phyloP scores from a whole-genome alignment of 2,888 invertebrate species.

The Lampropteryx suffumata region DNA sequence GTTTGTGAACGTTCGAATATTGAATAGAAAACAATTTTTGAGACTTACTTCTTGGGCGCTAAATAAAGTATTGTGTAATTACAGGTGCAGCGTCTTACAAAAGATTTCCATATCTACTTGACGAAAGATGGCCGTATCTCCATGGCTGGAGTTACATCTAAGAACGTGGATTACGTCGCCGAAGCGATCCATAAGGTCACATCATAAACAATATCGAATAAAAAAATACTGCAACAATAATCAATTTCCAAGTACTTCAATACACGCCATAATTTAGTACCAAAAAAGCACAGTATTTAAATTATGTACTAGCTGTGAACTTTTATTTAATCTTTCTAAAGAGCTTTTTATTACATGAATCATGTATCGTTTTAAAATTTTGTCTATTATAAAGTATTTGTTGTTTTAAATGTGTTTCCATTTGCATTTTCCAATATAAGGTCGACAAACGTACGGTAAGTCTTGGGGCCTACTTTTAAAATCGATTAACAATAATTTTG shows the following conservation, averaged over 20 bases:
- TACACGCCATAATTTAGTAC: conserved; percentile 35
- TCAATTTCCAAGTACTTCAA: conserved; percentile 29
- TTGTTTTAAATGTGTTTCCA: conserved; percentile 34
- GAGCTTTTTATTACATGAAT: conserved; percentile 24
- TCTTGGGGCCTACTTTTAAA: too few relatives aligned
- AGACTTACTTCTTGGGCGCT: too few relatives aligned
- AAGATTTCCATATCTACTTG: conserved; percentile 96
- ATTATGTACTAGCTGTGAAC: conserved; percentile 4
- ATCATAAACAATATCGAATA: conserved; percentile 77
- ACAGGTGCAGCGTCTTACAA: conserved; percentile 92
- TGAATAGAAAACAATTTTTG: too few relatives aligned
- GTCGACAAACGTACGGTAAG: too few relatives aligned
- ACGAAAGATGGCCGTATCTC: conserved; percentile 99
- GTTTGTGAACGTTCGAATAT: too few relatives aligned
- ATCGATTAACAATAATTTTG: too few relatives aligned
- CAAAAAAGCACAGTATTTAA: conserved; percentile 60
- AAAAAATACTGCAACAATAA: conserved; percentile 26
- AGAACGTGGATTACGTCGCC: conserved; percentile 97
- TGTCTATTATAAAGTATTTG: conserved; percentile 31
- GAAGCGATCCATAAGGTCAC: conserved; percentile 96
- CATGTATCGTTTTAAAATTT: conserved; percentile 33
- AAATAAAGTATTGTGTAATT: conserved; percentile 36
- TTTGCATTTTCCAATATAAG: conserved; percentile 24
- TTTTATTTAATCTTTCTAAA: conserved; percentile 29
- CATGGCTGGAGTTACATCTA: conserved; percentile 97